These are phyloP conservation scores for Cataglyphis albicans DNA, from an alignment of 2,888 invertebrate genomes.

Conservation along the genomic window DNA sequence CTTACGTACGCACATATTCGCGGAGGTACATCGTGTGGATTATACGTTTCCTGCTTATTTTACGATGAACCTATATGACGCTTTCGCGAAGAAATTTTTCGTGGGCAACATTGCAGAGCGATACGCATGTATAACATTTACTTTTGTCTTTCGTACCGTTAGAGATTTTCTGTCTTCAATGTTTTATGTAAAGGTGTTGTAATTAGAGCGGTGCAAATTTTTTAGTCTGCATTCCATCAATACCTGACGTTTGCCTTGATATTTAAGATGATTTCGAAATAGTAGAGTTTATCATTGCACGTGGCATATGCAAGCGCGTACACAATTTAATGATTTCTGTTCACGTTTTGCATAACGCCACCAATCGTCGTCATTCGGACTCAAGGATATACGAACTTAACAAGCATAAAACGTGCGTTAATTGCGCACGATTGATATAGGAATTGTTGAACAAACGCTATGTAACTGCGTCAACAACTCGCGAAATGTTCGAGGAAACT, in stretches of 20 bases:
- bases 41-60: neutral
- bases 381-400: conserved; percentile 43
- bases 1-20: neutral
- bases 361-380: neutral
- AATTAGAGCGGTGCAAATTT: neutral
- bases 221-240: neutral
- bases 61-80: neutral
- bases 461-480: conserved; percentile 10
- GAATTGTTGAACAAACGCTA: conserved; percentile 43
- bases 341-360: conserved; percentile 41
- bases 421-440: conserved; percentile 16
- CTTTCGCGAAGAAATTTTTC: neutral
- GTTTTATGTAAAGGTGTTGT: neutral
- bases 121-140: neutral
- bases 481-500: conserved; percentile 38
- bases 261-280: conserved; percentile 12
- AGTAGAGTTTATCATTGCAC: neutral
- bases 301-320: neutral
- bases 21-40: neutral
- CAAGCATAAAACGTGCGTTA: conserved; percentile 31
- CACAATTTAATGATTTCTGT: conserved; percentile 27
- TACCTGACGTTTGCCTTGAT: neutral
- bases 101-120: neutral
- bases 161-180: neutral
- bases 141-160: neutral